These are phyloP conservation scores for Zenarchopterus dispar DNA, from an alignment of 2,797 vertebrate species.

Conservation along the genomic window DNA sequence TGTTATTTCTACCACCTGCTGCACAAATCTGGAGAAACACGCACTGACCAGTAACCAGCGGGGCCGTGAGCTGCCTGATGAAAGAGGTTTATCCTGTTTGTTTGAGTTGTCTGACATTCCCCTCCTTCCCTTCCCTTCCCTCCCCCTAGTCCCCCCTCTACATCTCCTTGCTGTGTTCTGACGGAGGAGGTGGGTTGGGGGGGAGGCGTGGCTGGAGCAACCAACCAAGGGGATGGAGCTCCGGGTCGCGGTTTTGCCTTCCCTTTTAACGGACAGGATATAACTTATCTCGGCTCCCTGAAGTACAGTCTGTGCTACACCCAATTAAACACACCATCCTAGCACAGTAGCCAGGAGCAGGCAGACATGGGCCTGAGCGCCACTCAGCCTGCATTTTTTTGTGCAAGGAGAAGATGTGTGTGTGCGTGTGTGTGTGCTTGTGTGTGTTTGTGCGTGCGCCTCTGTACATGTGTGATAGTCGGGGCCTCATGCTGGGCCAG, in stretches of 20 bases:
- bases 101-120: constrained; percentile 65
- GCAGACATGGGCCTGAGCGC: constrained; percentile 57
- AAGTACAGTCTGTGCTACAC: constrained; percentile 67
- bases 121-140: constrained; percentile 13
- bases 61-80: constrained; percentile 60
- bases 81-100: constrained; percentile 70
- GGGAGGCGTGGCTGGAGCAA: constrained; percentile 26
- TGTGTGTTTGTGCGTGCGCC: not conserved
- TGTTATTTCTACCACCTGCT: constrained; percentile 78
- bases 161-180: constrained; percentile 48
- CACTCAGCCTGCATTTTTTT: constrained; percentile 58
- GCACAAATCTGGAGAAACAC: constrained; percentile 80
- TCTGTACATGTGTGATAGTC: constrained; percentile 37
- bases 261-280: constrained; percentile 65
- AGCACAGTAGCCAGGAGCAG: constrained; percentile 65
- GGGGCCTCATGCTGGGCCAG: constrained; percentile 66
- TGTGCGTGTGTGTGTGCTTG: not conserved
- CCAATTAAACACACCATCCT: constrained; percentile 72
- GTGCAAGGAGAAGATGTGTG: constrained; percentile 41
- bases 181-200: constrained; percentile 11
- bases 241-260: constrained; percentile 58
- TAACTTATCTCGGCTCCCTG: constrained; percentile 72
- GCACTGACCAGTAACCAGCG: constrained; percentile 67
- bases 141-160: constrained; percentile 1
- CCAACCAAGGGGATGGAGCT: constrained; percentile 66